Conservation (phyloP, 2,888 invertebrate species). For the Nemoura dubitans region DNA sequence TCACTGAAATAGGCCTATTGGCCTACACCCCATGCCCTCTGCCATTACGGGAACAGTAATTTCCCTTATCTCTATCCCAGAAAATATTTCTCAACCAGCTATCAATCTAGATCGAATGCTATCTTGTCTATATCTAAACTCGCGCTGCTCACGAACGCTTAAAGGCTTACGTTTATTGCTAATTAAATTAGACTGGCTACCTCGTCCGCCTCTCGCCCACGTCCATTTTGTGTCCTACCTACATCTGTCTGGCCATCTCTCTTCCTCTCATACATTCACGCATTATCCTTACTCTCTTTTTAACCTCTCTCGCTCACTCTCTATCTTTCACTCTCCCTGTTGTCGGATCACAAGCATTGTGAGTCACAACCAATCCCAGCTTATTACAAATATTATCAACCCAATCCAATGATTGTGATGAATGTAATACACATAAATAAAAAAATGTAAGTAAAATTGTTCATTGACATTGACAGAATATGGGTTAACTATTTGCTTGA, state of each 20-base stretch:
- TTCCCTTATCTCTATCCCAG: not conserved
- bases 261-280: not conserved
- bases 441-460: no score
- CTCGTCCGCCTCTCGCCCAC: constrained; percentile 12
- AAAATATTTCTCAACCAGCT: not conserved
- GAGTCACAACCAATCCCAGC: no score
- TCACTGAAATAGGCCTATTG: constrained; percentile 7
- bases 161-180: not conserved
- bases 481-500: no score
- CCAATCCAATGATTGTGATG: no score
- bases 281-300: not conserved
- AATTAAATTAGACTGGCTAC: constrained; percentile 4
- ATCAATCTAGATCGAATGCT: not conserved
- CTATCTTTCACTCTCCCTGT: not conserved
- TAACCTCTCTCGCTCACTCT: constrained; percentile 1
- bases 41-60: not conserved
- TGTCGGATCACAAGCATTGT: no score
- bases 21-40: constrained; percentile 12
- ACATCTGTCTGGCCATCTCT: not conserved
- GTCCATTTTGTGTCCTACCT: constrained; percentile 12
- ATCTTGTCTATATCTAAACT: not conserved
- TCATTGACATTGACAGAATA: no score
- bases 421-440: no score
- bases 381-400: no score
- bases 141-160: not conserved